phyloP scores from a whole-genome alignment of 2,113 vertebrate genomes.

The Recurvirostra avosetta region DNA sequence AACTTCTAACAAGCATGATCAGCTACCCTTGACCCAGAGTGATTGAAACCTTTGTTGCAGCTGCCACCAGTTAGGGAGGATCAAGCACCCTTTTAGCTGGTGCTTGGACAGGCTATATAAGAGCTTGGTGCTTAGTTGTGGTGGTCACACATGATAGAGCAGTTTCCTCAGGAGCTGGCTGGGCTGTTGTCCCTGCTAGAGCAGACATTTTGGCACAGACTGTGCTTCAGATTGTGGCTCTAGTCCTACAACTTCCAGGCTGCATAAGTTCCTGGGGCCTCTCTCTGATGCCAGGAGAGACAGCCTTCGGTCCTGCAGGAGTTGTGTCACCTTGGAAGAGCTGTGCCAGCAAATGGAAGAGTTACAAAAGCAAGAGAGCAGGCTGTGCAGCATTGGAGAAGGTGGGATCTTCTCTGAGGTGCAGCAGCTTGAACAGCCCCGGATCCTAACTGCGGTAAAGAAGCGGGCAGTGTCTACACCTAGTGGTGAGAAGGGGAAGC shows the following conservation, averaged over 20 bases:
- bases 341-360: neutral
- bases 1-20: neutral
- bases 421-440: neutral
- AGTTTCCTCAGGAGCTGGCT: fast-evolving
- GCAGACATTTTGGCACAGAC: neutral
- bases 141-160: fast-evolving
- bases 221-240: neutral
- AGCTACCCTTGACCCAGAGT: neutral
- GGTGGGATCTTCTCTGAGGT: neutral
- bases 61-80: neutral
- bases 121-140: neutral
- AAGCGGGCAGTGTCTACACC: neutral
- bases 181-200: neutral
- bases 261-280: neutral
- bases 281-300: neutral
- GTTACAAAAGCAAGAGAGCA: neutral
- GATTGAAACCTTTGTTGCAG: neutral
- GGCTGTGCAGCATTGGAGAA: neutral
- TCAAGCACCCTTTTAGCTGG: neutral
- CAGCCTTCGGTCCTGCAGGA: neutral
- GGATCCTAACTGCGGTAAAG: neutral
- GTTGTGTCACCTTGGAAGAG: neutral
- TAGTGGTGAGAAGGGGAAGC: neutral
- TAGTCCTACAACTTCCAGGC: neutral
- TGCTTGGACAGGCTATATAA: neutral